Percentiles rank a stretch among this genome's conserved stretches.
These are phyloP conservation scores for Plebejus melissa DNA, from an alignment of 2,888 invertebrate genomes.

Conservation along the genomic window DNA sequence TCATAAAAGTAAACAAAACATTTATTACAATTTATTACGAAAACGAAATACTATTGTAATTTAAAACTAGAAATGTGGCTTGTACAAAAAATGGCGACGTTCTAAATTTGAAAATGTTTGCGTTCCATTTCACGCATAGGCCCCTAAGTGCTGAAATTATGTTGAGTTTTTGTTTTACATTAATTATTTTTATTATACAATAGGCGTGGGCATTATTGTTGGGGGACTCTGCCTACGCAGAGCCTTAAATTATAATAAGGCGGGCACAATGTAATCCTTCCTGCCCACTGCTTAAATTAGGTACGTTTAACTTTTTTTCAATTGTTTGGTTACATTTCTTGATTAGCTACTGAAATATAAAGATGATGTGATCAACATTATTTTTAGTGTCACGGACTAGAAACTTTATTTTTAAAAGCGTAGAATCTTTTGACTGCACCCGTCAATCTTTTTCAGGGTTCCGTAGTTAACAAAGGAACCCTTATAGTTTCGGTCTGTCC, in stretches of 20 bases:
- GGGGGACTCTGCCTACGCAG: not conserved
- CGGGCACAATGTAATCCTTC: not conserved
- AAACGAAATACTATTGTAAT: not conserved
- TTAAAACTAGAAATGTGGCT: slow-evolving; percentile 2
- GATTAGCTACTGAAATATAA: not conserved
- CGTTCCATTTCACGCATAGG: slow-evolving; percentile 9
- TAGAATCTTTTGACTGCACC: too few relatives aligned
- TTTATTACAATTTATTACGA: slow-evolving; percentile 8
- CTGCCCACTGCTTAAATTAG: not conserved
- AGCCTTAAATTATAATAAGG: not conserved
- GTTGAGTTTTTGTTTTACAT: not conserved
- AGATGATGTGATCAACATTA: too few relatives aligned
- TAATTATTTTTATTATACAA: not conserved
- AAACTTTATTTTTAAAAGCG: too few relatives aligned
- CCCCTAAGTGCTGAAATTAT: not conserved
- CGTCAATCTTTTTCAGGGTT: too few relatives aligned
- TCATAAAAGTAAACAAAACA: slow-evolving; percentile 6
- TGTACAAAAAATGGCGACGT: not conserved
- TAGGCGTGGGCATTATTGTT: slow-evolving; percentile 1
- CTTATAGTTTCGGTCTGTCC: too few relatives aligned
- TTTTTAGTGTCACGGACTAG: too few relatives aligned
- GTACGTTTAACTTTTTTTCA: not conserved
- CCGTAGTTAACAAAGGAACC: too few relatives aligned
- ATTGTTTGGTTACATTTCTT: not conserved
- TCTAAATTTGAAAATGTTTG: slow-evolving; percentile 6